These are phyloP conservation scores for Microctenopoma lineatum DNA, from an alignment of 2,797 vertebrate genomes.

Conservation along the genomic window DNA sequence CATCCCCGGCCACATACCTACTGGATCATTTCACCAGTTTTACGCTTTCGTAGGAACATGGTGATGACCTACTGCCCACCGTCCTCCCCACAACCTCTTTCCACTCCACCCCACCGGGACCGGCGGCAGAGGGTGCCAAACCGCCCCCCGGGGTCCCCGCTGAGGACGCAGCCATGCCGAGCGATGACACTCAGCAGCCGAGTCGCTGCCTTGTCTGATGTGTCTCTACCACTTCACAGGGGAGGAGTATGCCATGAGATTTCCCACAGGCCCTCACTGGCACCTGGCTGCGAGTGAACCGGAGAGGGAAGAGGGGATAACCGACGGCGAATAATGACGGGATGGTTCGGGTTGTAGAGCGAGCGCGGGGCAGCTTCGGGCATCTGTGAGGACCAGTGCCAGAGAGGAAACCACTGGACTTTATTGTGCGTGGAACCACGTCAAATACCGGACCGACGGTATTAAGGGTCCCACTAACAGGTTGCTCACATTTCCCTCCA, in stretches of 20 bases:
- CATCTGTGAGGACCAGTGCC: conserved; percentile 47
- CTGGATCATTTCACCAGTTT: not conserved
- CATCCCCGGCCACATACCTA: not conserved
- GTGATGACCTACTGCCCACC: conserved; percentile 9
- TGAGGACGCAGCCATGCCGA: conserved; percentile 57
- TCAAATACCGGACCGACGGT: not conserved
- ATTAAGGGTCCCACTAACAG: conserved; percentile 47
- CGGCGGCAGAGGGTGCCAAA: conserved; percentile 39
- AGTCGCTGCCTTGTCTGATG: conserved; percentile 40
- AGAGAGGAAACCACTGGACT: conserved; percentile 34
- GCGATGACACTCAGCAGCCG: conserved; percentile 47
- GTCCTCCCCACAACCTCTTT: conserved; percentile 1
- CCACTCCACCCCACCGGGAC: conserved; percentile 63
- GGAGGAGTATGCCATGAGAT: conserved; percentile 50
- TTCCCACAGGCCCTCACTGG: conserved; percentile 51
- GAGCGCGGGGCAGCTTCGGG: conserved; percentile 39
- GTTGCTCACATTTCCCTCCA: conserved; percentile 38
- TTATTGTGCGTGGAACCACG: conserved; percentile 24
- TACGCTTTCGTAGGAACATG: conserved; percentile 12
- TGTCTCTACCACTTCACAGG: conserved; percentile 27
- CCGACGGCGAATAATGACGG: conserved; percentile 52
- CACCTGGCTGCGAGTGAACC: conserved; percentile 53
- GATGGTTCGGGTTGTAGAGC: conserved; percentile 55
- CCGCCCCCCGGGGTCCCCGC: conserved; percentile 38
- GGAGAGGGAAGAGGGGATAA: conserved; percentile 2